Evolutionary conservation across 1,140 invertebrate species (phyloP), one percentile per base, ranked within the genome.

Genomic region (Spodoptera frugiperda): DNA sequence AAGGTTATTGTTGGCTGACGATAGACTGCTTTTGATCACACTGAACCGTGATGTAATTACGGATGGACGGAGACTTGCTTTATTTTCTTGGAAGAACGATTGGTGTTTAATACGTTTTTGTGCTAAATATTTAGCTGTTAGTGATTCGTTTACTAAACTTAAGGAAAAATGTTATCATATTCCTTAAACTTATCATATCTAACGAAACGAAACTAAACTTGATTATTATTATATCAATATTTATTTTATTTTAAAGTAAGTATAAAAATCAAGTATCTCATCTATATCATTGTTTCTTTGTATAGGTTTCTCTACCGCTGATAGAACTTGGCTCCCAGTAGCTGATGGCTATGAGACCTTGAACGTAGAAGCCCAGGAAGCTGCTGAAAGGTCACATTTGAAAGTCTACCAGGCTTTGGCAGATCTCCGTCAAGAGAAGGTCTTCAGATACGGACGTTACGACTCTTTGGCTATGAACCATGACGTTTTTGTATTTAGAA

Each of bases 261-360:
- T 25, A 25, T 25, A 25, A 25, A 25, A 25, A 25, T 25, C 5
- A 25, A 25, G 5, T 25, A 25, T 0, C 25, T 25, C 25, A 25
- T 25, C 2, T 0, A 25, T 25, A 4, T 25, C n/a, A 4, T 25
- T 25, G 25, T 25, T 25, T 25, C 3, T 25, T 25, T 25, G 5
- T 14, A 10, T 15, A 95, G 96, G 96, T 79, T 97, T 97, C 83
- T 96, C 96, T 0, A 94, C 88, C 0, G 95, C 88, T 11, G 85
- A 94, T 0, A 94, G 83, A 1, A 95, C 96, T 0, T 98, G 97
- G 96, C 84, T 98, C 12, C 97, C 97, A n/a, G 95, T 97, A 3
- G 94, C 96, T 81, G 88, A 94, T 0, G 95, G 95, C 78, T 97
- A 96, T 83, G 89, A 89, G 72, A 92, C 78, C 0, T 79, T 96